A percentile compares a stretch with the other conserved stretches of the same genome.
phyloP scores from a whole-genome alignment of 2,888 invertebrate genomes.

The Antheraea yamamai region DNA sequence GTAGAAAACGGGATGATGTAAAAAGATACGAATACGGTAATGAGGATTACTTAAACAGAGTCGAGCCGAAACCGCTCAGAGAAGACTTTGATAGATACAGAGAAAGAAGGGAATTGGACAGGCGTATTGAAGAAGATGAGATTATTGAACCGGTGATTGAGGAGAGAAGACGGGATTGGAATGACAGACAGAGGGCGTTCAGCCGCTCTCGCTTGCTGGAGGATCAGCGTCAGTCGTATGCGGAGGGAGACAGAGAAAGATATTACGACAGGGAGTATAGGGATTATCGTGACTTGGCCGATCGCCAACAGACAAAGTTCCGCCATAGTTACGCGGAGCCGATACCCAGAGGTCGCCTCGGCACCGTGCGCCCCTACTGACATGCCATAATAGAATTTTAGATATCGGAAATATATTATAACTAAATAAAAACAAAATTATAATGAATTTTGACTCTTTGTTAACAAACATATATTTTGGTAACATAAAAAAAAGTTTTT shows the following conservation, averaged over 20 bases:
- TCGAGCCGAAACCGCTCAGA: slow-evolving; percentile 64
- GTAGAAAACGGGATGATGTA: slow-evolving; percentile 69
- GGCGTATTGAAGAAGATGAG: slow-evolving; percentile 75
- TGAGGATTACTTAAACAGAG: slow-evolving; percentile 71
- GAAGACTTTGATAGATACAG: slow-evolving; percentile 71
- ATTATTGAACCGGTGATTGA: slow-evolving; percentile 74
- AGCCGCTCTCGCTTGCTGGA: slow-evolving; percentile 74
- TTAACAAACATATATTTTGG: slow-evolving; percentile 1
- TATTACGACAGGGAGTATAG: slow-evolving; percentile 74
- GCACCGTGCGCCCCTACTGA: slow-evolving; percentile 77
- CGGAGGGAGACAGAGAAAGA: slow-evolving; percentile 67
- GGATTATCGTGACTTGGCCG: slow-evolving; percentile 70
- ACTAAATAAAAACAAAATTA: slow-evolving; percentile 24
- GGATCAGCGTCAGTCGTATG: slow-evolving; percentile 73
- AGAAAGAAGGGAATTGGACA: slow-evolving; percentile 68
- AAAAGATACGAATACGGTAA: slow-evolving; percentile 74
- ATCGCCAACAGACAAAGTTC: slow-evolving; percentile 72
- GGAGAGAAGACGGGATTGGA: slow-evolving; percentile 70
- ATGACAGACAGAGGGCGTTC: slow-evolving; percentile 71
- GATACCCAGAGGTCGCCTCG: slow-evolving; percentile 77
- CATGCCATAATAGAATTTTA: slow-evolving; percentile 74
- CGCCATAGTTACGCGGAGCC: slow-evolving; percentile 87
- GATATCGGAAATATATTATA: slow-evolving; percentile 39
- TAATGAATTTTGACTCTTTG: slow-evolving; percentile 11
- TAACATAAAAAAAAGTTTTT: neutral